phyloP scores from a whole-genome alignment of 2,888 invertebrate genomes.

The Azorinus chamasolen region DNA sequence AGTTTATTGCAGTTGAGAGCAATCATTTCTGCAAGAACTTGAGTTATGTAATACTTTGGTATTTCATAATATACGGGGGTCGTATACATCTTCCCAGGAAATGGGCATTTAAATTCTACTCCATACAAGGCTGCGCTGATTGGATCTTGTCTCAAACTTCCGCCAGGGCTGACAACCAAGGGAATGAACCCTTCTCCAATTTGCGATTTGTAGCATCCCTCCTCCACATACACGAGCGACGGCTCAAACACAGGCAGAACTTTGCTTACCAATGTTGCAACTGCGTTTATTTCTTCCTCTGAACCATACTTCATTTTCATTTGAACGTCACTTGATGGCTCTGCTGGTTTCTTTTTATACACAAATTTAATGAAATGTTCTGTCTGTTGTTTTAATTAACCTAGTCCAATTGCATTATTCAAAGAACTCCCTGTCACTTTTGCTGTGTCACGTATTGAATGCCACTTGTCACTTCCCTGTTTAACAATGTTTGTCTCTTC shows the following conservation, averaged over 20 bases:
- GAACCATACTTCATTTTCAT: slow-evolving; percentile 23
- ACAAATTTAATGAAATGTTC: slow-evolving; percentile 2
- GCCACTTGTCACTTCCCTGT: slow-evolving; percentile 11
- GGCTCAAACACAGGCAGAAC: slow-evolving; percentile 24
- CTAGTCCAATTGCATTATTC: slow-evolving; percentile 13
- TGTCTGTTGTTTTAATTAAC: slow-evolving; percentile 5
- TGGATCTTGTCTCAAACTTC: background rate
- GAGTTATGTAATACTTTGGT: slow-evolving; percentile 36
- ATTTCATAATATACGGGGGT: slow-evolving; percentile 24
- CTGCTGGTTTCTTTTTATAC: background rate
- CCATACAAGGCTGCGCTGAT: background rate
- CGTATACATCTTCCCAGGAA: slow-evolving; percentile 14
- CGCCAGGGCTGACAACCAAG: slow-evolving; percentile 5
- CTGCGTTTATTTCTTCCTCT: slow-evolving; percentile 37
- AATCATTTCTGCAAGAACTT: slow-evolving; percentile 44
- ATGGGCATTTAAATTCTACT: slow-evolving; percentile 49
- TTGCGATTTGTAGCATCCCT: background rate
- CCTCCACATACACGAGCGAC: background rate
- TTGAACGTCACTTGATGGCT: slow-evolving; percentile 19
- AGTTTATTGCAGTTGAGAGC: slow-evolving; percentile 16
- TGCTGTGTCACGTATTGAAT: slow-evolving; percentile 3
- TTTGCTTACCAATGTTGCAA: slow-evolving; percentile 32
- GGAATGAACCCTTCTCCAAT: background rate
- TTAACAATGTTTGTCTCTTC: background rate
- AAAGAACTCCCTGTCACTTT: slow-evolving; percentile 25